Conservation (phyloP, 2,113 vertebrate species). For the Peromyscus leucopus region DNA sequence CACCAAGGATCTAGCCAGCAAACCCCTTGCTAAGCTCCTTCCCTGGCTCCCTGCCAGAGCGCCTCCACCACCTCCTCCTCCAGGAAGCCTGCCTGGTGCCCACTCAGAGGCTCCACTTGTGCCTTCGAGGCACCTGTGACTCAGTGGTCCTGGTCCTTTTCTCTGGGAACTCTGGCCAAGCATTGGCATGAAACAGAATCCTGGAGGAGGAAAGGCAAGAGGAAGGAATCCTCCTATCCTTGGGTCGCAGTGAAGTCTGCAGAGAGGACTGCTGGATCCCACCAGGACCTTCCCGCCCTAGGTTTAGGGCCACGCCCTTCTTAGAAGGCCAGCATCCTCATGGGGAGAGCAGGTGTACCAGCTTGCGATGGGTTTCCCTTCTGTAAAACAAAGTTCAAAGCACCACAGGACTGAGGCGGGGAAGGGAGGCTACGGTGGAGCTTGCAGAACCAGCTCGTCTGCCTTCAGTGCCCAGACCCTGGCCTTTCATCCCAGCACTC, state of each 20-base stretch:
- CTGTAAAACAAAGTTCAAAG: background rate
- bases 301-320: background rate
- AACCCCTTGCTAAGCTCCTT: background rate
- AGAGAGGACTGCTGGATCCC: background rate
- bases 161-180: too few species aligned
- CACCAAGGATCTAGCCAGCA: background rate
- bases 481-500: background rate
- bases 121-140: background rate
- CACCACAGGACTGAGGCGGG: background rate
- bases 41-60: background rate
- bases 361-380: background rate
- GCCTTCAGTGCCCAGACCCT: background rate
- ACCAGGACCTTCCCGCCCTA: background rate
- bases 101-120: background rate
- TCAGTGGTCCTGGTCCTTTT: background rate
- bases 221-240: background rate
- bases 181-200: background rate
- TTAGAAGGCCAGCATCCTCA: background rate
- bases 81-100: background rate
- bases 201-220: background rate
- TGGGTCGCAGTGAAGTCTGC: background rate
- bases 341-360: background rate
- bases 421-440: background rate
- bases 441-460: background rate
- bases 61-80: background rate